Conservation (phyloP, 2,888 invertebrate genomes). For the Mechanitis mazaeus region DNA sequence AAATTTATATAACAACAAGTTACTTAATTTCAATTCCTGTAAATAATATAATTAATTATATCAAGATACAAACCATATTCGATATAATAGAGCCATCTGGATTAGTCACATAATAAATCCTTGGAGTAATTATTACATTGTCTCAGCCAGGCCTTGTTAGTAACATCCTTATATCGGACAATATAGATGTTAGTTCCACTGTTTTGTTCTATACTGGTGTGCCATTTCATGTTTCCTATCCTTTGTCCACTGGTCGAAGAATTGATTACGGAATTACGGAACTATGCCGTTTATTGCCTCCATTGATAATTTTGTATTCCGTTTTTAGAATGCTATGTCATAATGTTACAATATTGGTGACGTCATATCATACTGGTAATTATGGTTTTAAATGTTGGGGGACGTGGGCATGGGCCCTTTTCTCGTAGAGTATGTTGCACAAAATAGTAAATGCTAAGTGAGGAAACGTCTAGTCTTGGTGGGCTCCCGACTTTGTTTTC, state of each 20-base stretch:
- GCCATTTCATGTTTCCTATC: constrained; percentile 35
- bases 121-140: constrained; percentile 67
- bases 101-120: constrained; percentile 24
- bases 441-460: too few relatives aligned
- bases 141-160: constrained; percentile 58
- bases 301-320: background rate
- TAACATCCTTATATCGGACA: constrained; percentile 42
- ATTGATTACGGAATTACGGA: constrained; percentile 8
- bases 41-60: too few relatives aligned
- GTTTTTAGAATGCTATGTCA: background rate
- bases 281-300: constrained; percentile 4
- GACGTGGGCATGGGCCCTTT: too few relatives aligned
- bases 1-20: too few relatives aligned
- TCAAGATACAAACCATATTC: constrained; percentile 4
- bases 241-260: background rate
- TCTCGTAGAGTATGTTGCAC: too few relatives aligned
- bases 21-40: too few relatives aligned
- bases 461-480: too few relatives aligned
- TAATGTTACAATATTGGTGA: too few relatives aligned
- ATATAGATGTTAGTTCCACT: constrained; percentile 45
- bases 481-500: too few relatives aligned
- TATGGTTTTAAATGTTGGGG: too few relatives aligned
- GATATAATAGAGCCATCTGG: constrained; percentile 16
- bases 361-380: too few relatives aligned
- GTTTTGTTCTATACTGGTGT: constrained; percentile 38